These are phyloP conservation scores for Protonibea diacanthus DNA, from an alignment of 2,797 vertebrate genomes.

Conservation along the genomic window DNA sequence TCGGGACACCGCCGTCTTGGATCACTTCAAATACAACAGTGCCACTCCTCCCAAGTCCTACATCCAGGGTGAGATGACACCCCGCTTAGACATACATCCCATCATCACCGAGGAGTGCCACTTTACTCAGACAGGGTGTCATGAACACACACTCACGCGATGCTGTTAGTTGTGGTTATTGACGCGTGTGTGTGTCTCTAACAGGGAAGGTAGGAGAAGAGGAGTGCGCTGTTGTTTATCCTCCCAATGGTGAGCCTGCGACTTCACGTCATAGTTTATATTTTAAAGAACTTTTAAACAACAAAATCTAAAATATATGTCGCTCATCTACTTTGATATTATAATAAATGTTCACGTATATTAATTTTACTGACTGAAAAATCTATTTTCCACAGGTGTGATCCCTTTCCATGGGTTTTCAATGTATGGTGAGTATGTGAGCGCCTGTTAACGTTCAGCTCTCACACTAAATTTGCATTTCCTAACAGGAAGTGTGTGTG, in stretches of 20 bases:
- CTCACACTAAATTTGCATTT: not conserved
- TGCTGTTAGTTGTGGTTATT: not conserved
- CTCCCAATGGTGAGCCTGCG: constrained; percentile 94
- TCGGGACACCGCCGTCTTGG: constrained; percentile 93
- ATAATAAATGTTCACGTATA: not conserved
- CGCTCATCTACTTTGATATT: not conserved
- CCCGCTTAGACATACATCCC: not conserved
- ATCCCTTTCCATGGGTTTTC: constrained; percentile 99
- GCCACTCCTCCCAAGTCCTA: constrained; percentile 95
- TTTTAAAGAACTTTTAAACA: not conserved
- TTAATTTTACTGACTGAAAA: not conserved
- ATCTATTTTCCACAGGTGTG: constrained; percentile 87
- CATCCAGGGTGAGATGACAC: constrained; percentile 88
- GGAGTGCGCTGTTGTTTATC: constrained; percentile 93
- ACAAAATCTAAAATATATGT: not conserved
- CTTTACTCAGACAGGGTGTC: constrained; percentile 2
- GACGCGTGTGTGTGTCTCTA: constrained; percentile 47
- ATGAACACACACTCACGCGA: not conserved
- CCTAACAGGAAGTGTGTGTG: constrained; percentile 13
- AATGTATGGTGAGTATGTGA: constrained; percentile 95
- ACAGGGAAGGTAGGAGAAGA: constrained; percentile 91
- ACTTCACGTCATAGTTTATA: not conserved
- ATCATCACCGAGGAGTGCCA: not conserved
- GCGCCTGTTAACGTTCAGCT: not conserved
- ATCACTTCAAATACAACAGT: constrained; percentile 96